A percentile compares a stretch with the other conserved stretches of the same genome.
These are phyloP conservation scores for Lithophane socia DNA, from an alignment of 2,888 invertebrate species.

Conservation along the genomic window DNA sequence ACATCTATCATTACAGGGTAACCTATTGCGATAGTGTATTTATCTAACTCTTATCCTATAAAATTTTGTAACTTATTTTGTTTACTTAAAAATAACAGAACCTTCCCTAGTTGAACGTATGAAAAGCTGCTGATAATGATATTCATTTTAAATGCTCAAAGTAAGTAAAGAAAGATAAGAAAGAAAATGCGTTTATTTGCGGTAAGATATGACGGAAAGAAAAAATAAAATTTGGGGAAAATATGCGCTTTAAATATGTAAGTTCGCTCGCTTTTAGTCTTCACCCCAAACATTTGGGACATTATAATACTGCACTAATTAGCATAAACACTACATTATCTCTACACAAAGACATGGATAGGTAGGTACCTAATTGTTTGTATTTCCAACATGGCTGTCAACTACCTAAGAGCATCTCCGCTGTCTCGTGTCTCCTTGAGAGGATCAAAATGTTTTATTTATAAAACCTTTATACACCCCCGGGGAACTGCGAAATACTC, in stretches of 20 bases:
- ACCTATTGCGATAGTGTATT: too few species aligned
- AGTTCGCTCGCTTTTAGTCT: constrained; percentile 1
- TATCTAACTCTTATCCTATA: too few species aligned
- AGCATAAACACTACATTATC: constrained; percentile 16
- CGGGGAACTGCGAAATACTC: constrained; percentile 38
- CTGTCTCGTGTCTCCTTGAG: constrained; percentile 67
- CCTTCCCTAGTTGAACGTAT: not conserved
- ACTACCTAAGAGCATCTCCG: constrained; percentile 56
- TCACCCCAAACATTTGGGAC: not conserved
- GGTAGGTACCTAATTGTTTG: constrained; percentile 25
- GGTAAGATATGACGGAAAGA: too few species aligned
- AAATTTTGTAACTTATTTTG: too few species aligned
- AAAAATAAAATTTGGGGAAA: too few species aligned
- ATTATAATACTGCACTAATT: not conserved
- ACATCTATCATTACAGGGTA: too few species aligned
- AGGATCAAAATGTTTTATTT: constrained; percentile 83
- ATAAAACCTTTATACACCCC: constrained; percentile 73
- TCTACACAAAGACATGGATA: constrained; percentile 6
- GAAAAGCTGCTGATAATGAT: not conserved
- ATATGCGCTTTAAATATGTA: not conserved
- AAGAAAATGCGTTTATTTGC: too few species aligned
- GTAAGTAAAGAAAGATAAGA: too few species aligned
- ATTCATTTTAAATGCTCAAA: not conserved
- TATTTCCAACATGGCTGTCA: constrained; percentile 27
- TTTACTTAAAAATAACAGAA: too few species aligned